Percentiles rank a stretch among this genome's conserved stretches.
phyloP scores from a whole-genome alignment of 2,113 vertebrate species.

The Nothobranchius kuhntae region DNA sequence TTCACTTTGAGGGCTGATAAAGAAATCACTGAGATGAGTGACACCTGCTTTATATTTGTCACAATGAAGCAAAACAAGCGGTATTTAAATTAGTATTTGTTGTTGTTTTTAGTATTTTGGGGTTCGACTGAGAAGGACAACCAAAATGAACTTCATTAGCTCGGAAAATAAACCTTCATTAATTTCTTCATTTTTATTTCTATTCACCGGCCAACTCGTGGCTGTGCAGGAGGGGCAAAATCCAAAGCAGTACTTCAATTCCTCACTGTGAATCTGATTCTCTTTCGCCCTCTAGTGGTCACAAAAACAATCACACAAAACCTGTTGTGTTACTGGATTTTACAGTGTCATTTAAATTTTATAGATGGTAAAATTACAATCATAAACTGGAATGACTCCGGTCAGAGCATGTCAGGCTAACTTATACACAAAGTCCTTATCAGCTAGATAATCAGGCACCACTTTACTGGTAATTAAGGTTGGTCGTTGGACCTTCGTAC shows the following conservation, averaged over 20 bases:
- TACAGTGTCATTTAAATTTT: background rate
- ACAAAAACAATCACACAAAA: background rate
- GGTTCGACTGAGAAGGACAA: too few species aligned
- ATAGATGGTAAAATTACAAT: background rate
- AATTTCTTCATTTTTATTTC: background rate
- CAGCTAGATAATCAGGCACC: background rate
- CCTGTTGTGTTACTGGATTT: background rate
- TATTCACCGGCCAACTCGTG: background rate
- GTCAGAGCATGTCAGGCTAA: background rate
- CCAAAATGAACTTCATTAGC: too few species aligned
- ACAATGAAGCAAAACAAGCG: too few species aligned
- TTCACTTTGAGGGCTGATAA: constrained; percentile 1
- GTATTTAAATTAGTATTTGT: too few species aligned
- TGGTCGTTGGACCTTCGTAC: constrained; percentile 14
- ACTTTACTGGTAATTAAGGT: background rate
- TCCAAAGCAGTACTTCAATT: background rate
- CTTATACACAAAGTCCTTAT: constrained; percentile 8
- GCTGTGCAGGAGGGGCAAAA: background rate
- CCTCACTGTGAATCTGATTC: constrained; percentile 7
- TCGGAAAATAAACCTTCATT: too few species aligned
- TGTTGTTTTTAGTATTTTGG: too few species aligned
- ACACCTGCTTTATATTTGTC: too few species aligned
- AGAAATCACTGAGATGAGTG: background rate
- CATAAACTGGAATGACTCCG: constrained; percentile 21
- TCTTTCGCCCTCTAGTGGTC: constrained; percentile 64